Base-by-base conservation (phyloP, 2,113 vertebrate genomes). In the Sceloporus undulatus region DNA sequence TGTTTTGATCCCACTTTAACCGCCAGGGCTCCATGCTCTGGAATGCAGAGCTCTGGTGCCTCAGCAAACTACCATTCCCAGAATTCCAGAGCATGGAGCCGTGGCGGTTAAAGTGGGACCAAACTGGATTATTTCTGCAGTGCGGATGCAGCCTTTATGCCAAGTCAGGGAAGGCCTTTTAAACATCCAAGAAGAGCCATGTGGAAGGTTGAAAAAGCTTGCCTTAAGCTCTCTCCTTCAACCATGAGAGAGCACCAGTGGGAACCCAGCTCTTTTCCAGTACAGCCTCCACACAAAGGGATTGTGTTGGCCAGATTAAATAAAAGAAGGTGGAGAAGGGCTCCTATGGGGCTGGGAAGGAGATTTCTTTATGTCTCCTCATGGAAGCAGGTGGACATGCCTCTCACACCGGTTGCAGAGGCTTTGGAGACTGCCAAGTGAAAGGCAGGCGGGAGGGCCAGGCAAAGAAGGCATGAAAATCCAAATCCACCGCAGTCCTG, bases 241-340 rank as follows among this genome's bases (percentile, higher is more conserved):
- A 76, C 13, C 88, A 81, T 56, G 84, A 68, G 42, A 82, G 56
- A 40, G 56, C 40, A 21, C 23, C 40, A 70, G 78, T 27, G 48
- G 62, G 65, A 78, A 19, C 65, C 59, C 84, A 81, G 27, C 71
- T 89, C 71, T 89, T 56, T 88, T 27, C 16, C 18, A 27, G 1
- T 7, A 84, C 21, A 25, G 4, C 25, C n/a, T 5, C 3, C 23
- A 56, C 52, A 73, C 85, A 90, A 87, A 90, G 80, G 54, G 18
- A 42, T 23, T 14, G 71, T 23, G 79, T 27, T 25, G 73, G 38
- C 62, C 59, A 23, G 52, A 85, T 34, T 56, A 62, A 34, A 34
- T 8, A 82, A 52, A 48, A 76, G n/a, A 52, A 7, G 14, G 34
- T 38, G 10, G 1, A 5, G 2, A n/a, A 10, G 56, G 19, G 29